phyloP scores from a whole-genome alignment of 2,113 vertebrate species.

The Propithecus coquereli region DNA sequence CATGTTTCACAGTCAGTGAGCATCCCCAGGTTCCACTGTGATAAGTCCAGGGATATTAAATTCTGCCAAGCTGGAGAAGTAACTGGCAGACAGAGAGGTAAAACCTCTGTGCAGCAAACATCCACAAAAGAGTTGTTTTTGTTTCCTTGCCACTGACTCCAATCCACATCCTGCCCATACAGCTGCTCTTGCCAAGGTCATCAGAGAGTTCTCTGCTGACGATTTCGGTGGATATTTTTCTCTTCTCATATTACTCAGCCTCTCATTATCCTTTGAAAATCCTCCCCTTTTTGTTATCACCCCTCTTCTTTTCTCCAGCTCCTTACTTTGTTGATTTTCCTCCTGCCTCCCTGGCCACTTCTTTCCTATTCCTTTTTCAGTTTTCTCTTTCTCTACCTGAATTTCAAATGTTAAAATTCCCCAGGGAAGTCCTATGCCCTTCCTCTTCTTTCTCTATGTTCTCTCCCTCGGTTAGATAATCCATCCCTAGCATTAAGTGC shows the following conservation, averaged over 20 bases:
- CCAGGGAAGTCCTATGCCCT: neutral
- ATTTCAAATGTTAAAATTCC: neutral
- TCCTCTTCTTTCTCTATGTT: neutral
- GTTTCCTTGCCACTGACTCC: neutral
- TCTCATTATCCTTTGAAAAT: neutral
- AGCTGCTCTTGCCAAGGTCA: neutral
- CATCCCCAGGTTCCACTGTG: neutral
- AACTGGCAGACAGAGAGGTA: neutral
- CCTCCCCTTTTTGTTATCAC: neutral
- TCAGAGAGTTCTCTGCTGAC: neutral
- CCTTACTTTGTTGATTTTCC: neutral
- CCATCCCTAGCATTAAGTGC: neutral
- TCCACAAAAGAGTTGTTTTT: neutral
- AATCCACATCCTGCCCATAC: neutral
- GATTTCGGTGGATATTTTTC: neutral
- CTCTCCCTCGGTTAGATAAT: neutral
- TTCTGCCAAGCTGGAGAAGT: neutral
- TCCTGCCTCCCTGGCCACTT: neutral
- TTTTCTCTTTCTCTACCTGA: neutral
- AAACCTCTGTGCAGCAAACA: neutral
- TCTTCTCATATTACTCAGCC: neutral
- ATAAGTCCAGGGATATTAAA: neutral
- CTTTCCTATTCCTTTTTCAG: neutral
- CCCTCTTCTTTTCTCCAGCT: neutral
- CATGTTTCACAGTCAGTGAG: neutral